Conservation (phyloP, 2,797 vertebrate genomes). For the Pseudotriccus pelzelni region DNA sequence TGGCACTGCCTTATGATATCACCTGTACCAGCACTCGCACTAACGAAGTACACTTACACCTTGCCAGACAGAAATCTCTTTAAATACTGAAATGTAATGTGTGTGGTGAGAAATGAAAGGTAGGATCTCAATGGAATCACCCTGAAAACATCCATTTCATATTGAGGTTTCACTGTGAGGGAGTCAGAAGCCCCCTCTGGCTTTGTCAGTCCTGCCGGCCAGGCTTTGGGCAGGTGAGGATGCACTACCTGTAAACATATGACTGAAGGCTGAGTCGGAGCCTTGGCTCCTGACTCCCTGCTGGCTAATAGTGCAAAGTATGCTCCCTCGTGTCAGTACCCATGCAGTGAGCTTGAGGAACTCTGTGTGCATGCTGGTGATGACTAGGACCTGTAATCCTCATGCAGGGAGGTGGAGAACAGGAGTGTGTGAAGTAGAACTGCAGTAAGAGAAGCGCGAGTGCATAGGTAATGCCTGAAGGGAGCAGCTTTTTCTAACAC, state of each 20-base stretch:
- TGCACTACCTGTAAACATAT: fast-evolving
- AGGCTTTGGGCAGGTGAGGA: not conserved
- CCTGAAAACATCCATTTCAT: not conserved
- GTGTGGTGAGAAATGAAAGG: not conserved
- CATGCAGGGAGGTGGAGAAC: not conserved
- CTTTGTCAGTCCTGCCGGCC: not conserved
- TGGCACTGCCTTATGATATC: not conserved
- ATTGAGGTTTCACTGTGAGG: fast-evolving
- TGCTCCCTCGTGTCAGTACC: not conserved
- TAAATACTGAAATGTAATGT: not conserved
- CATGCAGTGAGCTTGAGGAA: not conserved
- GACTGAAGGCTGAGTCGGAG: not conserved
- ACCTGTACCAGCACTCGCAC: not conserved
- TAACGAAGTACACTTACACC: not conserved
- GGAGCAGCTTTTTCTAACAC: not conserved
- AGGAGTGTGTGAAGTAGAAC: not conserved
- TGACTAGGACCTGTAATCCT: not conserved
- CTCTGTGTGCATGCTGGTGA: fast-evolving
- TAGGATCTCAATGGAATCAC: not conserved
- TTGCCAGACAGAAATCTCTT: not conserved
- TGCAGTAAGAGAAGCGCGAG: not conserved
- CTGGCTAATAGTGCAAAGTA: not conserved
- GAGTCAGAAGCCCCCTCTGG: not conserved
- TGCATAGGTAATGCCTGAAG: not conserved
- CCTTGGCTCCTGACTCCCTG: not conserved